A percentile compares a stretch with the other conserved stretches of the same genome.
These are phyloP conservation scores for Triplophysa bombifrons DNA, from an alignment of 2,797 vertebrate genomes.

Conservation along the genomic window DNA sequence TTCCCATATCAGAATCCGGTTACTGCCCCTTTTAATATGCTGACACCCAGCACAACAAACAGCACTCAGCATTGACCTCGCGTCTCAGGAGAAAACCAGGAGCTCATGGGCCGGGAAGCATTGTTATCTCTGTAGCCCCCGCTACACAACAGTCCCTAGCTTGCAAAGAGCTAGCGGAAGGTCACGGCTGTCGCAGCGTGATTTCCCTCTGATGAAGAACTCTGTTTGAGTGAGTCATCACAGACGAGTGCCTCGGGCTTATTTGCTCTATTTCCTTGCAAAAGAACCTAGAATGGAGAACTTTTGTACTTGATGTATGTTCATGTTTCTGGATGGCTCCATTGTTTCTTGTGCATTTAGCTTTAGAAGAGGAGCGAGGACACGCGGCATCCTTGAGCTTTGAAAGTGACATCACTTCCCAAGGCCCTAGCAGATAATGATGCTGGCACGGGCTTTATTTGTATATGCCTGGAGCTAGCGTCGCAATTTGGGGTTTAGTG, in stretches of 20 bases:
- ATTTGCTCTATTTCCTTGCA: conserved; percentile 14
- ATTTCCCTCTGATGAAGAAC: conserved; percentile 37
- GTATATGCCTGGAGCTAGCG: conserved; percentile 15
- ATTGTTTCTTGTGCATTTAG: not conserved
- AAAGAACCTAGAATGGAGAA: conserved; percentile 9
- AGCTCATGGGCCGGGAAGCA: not conserved
- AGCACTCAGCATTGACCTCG: conserved; percentile 11
- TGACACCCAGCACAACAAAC: not conserved
- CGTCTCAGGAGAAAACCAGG: conserved; percentile 11
- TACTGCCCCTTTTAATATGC: conserved; percentile 4
- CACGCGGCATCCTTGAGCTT: conserved; percentile 28
- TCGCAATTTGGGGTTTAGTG: conserved; percentile 35
- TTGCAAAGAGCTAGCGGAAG: conserved; percentile 20
- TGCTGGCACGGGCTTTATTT: conserved; percentile 27
- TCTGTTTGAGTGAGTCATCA: conserved; percentile 38
- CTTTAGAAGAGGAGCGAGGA: not conserved
- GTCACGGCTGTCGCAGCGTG: conserved; percentile 30
- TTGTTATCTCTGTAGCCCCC: conserved; percentile 7
- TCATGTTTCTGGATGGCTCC: conserved; percentile 11
- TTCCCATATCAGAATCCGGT: not conserved
- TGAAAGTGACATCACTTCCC: conserved; percentile 35
- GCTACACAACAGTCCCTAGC: conserved; percentile 20
- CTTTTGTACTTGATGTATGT: not conserved
- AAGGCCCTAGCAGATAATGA: conserved; percentile 38
- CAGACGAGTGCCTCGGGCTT: conserved; percentile 5